Base-by-base conservation (phyloP, 2,888 invertebrate genomes). In the Yponomeuta cagnagella region DNA sequence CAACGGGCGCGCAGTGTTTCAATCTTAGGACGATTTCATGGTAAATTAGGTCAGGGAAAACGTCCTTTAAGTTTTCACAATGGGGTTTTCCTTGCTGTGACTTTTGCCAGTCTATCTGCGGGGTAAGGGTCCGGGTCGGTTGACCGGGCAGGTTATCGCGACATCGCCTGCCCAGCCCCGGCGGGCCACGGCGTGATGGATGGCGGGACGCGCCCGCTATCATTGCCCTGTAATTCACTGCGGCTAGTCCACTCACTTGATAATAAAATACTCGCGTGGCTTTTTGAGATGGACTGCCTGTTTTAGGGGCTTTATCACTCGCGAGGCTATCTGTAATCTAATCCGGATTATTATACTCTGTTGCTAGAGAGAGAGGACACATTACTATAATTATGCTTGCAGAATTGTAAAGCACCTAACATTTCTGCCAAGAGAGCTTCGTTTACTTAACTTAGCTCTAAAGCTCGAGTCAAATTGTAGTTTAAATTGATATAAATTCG, bases 1-100 rank as follows among this genome's bases (percentile, higher is more conserved):
- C 88, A 83, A 84, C 83, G 83, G 85, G 83, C 84, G 79, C 80
- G 88, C 86, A 89, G 89, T 87, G 89, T 89, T 92, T 88, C 90
- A 88, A 90, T 89, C 89, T 89, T 82, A 80, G 83, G 83, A 87
- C 90, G 89, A 90, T 92, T 90, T 90, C 85, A 87, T 86, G 88
- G 84, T 81, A 83, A 89, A 90, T 89, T 88, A 85, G 88, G 85
- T 86, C 72, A 69, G 43, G 70, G 70, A 31, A 48, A 33, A 67
- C 48, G 6, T 58, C 15, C 52, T 58, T 58, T 58, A 58, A 58
- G 52, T 12, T 58, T 58, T 58, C 52, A 58, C 52, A 58, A 5
- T 58, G 15, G 15, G 52, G 12, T 58, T 58, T 58, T 58, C 52
- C 15, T 58, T 43, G 10, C 48, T 10, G 15, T 58, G 52, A 58